phyloP scores from a whole-genome alignment of 2,888 invertebrate genomes.

The Stenoptilia bipunctidactyla region DNA sequence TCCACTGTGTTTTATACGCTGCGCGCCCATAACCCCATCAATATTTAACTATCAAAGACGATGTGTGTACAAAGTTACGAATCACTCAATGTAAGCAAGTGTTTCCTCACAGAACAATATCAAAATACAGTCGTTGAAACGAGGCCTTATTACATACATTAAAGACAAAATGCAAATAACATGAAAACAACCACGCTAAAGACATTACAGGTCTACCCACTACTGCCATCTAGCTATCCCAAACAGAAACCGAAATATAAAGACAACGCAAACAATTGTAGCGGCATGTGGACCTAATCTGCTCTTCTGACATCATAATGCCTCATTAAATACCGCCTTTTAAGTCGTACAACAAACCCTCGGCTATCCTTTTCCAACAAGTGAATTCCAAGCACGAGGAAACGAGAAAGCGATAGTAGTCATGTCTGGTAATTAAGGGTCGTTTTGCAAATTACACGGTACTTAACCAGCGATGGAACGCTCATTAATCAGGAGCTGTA shows the following conservation, averaged over 20 bases:
- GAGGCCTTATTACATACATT: too few species aligned
- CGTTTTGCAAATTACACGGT: constrained; percentile 84
- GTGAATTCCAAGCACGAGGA: constrained; percentile 20
- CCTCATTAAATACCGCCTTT: constrained; percentile 66
- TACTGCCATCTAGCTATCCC: not conserved
- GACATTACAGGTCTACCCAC: not conserved
- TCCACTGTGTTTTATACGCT: too few species aligned
- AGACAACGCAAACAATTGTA: constrained; percentile 55
- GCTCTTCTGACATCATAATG: constrained; percentile 64
- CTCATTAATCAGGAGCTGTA: constrained; percentile 71
- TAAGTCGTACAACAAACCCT: constrained; percentile 42
- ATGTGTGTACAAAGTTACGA: too few species aligned
- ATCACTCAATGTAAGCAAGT: too few species aligned
- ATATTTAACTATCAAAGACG: too few species aligned
- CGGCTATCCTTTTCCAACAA: constrained; percentile 32
- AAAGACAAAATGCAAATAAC: too few species aligned
- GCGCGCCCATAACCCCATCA: too few species aligned
- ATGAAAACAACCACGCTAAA: not conserved
- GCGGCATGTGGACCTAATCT: constrained; percentile 64
- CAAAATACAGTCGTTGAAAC: too few species aligned
- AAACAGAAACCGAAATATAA: constrained; percentile 54
- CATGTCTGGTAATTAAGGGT: constrained; percentile 75
- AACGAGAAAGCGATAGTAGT: constrained; percentile 57
- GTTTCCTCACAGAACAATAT: too few species aligned
- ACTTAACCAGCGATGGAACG: constrained; percentile 79